Evolutionary conservation across 92 coral and sea anemone genomes (phyloP).

Genomic region (Epizoanthus rinbou): DNA sequence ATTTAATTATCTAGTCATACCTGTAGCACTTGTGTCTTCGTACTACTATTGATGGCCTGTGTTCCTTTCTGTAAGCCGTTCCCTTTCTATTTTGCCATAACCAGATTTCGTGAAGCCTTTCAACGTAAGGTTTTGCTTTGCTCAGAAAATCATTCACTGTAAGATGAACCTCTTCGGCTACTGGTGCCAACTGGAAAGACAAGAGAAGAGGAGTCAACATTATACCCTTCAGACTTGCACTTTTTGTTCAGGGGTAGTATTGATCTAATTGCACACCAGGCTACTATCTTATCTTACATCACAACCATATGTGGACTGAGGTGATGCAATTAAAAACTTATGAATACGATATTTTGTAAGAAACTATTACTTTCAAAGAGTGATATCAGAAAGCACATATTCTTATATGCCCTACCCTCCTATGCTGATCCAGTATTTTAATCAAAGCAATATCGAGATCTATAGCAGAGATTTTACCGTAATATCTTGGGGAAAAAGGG

Average conservation of each 20-base stretch:
- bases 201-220: background rate
- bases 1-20: constrained; percentile 51
- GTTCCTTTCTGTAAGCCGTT: constrained; percentile 93
- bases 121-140: constrained; percentile 97
- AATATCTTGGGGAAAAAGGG: no score
- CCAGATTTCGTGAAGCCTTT: constrained; percentile 99
- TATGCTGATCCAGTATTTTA: background rate
- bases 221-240: background rate
- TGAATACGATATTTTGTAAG: constrained; percentile 24
- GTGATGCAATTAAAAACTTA: background rate
- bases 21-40: constrained; percentile 95
- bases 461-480: no score
- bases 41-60: constrained; percentile 91
- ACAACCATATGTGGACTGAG: background rate
- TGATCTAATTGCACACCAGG: constrained; percentile 7
- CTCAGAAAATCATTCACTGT: constrained; percentile 94
- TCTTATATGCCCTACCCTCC: background rate
- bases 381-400: background rate
- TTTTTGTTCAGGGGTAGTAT: background rate
- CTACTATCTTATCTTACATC: constrained; percentile 22
- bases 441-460: no score
- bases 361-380: background rate
- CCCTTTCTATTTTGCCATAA: constrained; percentile 96
- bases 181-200: constrained; percentile 73
- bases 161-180: constrained; percentile 91